phyloP scores from a whole-genome alignment of 1,140 invertebrate species.

The Pseudomyrmex concolor region DNA sequence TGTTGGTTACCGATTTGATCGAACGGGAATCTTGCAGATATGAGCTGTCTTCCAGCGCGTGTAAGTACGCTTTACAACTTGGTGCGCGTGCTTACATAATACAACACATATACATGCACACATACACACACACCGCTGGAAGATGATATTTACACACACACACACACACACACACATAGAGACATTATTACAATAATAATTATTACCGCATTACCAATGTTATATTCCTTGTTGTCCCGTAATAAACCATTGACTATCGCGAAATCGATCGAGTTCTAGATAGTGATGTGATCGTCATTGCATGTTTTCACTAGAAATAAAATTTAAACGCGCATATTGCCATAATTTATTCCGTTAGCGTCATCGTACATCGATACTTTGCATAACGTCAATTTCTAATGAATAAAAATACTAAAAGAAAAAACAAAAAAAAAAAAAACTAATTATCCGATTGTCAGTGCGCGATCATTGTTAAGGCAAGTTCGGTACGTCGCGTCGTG shows the following conservation, averaged over 20 bases:
- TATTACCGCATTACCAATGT: conserved; percentile 58
- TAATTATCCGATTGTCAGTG: not conserved
- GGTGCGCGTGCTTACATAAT: too few species aligned
- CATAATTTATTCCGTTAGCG: conserved; percentile 52
- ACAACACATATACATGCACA: too few species aligned
- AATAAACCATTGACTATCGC: not conserved
- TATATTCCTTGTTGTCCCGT: conserved; percentile 22
- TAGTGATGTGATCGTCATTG: conserved; percentile 41
- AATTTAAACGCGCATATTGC: conserved; percentile 22
- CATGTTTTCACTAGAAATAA: conserved; percentile 54
- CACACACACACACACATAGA: too few species aligned
- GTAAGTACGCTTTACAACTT: conserved; percentile 34
- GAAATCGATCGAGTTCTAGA: conserved; percentile 14
- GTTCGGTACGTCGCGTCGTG: conserved; percentile 12
- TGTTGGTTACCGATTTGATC: conserved; percentile 68
- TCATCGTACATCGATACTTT: conserved; percentile 66
- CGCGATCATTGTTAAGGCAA: conserved; percentile 25
- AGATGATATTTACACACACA: too few species aligned
- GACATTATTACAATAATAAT: conserved; percentile 34
- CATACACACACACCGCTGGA: too few species aligned
- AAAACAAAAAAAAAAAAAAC: too few species aligned
- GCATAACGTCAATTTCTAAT: conserved; percentile 73
- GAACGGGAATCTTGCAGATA: not conserved
- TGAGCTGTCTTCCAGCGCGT: not conserved
- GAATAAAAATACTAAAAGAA: conserved; percentile 13